phyloP scores from a whole-genome alignment of 2,888 invertebrate genomes.

The Nasonovia ribisnigri region DNA sequence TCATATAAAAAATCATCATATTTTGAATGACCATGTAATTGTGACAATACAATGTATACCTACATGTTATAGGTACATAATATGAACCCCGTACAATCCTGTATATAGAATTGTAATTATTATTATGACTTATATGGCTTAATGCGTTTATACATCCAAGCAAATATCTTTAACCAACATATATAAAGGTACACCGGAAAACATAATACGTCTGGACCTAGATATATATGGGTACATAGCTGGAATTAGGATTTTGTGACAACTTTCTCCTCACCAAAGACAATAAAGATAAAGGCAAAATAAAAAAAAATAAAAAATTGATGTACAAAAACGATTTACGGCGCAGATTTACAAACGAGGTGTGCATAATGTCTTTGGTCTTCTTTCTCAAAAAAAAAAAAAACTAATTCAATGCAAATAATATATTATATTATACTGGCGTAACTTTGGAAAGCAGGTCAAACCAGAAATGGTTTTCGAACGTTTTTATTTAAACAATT shows the following conservation, averaged over 20 bases:
- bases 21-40: background rate
- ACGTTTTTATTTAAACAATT: slow-evolving; percentile 24
- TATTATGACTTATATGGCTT: background rate
- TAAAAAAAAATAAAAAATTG: background rate
- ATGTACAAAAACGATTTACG: slow-evolving; percentile 1
- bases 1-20: background rate
- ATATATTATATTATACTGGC: background rate
- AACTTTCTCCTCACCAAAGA: slow-evolving; percentile 38
- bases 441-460: slow-evolving; percentile 40
- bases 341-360: slow-evolving; percentile 7
- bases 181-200: background rate
- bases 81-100: background rate
- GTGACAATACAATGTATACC: background rate
- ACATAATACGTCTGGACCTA: background rate
- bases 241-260: background rate
- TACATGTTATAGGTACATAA: background rate
- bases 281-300: background rate
- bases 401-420: slow-evolving; percentile 58
- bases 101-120: slow-evolving; percentile 52
- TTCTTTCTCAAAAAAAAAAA: background rate
- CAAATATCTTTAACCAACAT: background rate
- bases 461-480: slow-evolving; percentile 52
- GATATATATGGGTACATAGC: background rate
- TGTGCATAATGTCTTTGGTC: background rate
- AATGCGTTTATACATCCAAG: background rate